Evolutionary conservation across 2,888 invertebrate genomes (phyloP), one percentile per base, ranked within the genome.

Genomic region (Deilephila porcellus): DNA sequence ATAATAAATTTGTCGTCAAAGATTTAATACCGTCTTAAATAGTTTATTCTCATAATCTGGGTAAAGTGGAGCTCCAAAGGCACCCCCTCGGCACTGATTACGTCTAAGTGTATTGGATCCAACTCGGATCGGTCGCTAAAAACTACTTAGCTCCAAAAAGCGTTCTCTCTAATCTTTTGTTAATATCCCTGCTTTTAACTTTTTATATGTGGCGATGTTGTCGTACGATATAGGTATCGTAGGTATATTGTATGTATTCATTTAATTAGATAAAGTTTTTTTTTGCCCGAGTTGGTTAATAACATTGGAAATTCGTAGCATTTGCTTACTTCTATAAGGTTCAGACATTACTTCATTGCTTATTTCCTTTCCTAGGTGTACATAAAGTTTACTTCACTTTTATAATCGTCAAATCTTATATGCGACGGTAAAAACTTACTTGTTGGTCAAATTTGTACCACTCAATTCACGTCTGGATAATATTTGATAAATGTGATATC

Each of bases 101-200:
- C 67, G 60, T n/a, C 59, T 73, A 64, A 63, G 72, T 63, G 72
- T 72, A 72, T 72, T 72, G 64, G 63, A 64, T 63, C 34, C 56
- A 19, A 56, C n/a, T 64, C 56, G 71, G 71, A 73, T 71, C 60
- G 62, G 60, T 73, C 62, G 37, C 73, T 73, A 63, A 72, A 64
- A 62, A 64, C 60, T 76, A 73, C 75, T 76, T 74, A 74, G 71
- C 73, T 70, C 52, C 29, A 64, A 73, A 71, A 74, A 72, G 64
- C 72, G 71, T 75, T 64, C 73, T 60, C 73, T 60, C 25, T 74
- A 75, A 77, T 75, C 76, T 76, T 25, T 62, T 71, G 64, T 63
- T 75, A 74, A 76, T 74, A 73, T 71, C 73, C 74, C 19, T 45
- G 29, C 59, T 34, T 20, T 56, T 32, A n/a, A 56, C 62, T n/a